These are phyloP conservation scores for Chionodraco myersi DNA, from an alignment of 2,113 vertebrate genomes.

Conservation along the genomic window DNA sequence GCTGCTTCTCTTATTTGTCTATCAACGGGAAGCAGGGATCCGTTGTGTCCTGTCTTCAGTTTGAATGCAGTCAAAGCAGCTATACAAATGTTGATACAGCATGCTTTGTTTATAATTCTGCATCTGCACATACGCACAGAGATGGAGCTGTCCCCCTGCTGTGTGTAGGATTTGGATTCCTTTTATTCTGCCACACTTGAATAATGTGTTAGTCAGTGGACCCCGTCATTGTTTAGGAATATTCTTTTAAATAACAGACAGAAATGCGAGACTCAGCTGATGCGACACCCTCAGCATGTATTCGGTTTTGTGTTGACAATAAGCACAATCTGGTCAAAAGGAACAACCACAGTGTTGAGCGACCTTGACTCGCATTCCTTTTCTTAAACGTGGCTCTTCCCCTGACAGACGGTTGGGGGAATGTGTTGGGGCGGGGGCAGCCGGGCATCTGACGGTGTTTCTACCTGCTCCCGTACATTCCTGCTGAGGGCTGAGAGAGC, in stretches of 20 bases:
- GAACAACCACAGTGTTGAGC: conserved; percentile 1
- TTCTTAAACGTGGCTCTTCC: neutral
- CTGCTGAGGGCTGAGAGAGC: conserved; percentile 61
- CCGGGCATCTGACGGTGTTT: conserved; percentile 42
- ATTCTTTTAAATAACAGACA: neutral
- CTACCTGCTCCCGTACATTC: conserved; percentile 74
- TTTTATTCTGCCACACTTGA: neutral
- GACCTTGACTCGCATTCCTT: conserved; percentile 28
- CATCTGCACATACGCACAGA: conserved; percentile 29
- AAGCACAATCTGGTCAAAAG: conserved; percentile 8
- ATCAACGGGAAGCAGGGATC: conserved; percentile 50
- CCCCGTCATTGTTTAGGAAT: neutral
- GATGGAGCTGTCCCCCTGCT: conserved; percentile 5
- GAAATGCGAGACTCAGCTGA: conserved; percentile 9
- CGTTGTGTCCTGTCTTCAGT: conserved; percentile 39
- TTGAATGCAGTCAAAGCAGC: conserved; percentile 30
- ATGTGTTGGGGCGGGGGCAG: conserved; percentile 18
- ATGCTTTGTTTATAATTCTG: conserved; percentile 17
- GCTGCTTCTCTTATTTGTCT: conserved; percentile 48
- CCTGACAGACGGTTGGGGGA: conserved; percentile 13
- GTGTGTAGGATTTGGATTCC: neutral
- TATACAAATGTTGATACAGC: conserved; percentile 16
- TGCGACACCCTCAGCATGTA: neutral
- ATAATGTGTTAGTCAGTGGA: neutral
- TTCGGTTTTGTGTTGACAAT: conserved; percentile 24